Conservation (phyloP, 2,797 vertebrate genomes). For the Luscinia megarhynchos region DNA sequence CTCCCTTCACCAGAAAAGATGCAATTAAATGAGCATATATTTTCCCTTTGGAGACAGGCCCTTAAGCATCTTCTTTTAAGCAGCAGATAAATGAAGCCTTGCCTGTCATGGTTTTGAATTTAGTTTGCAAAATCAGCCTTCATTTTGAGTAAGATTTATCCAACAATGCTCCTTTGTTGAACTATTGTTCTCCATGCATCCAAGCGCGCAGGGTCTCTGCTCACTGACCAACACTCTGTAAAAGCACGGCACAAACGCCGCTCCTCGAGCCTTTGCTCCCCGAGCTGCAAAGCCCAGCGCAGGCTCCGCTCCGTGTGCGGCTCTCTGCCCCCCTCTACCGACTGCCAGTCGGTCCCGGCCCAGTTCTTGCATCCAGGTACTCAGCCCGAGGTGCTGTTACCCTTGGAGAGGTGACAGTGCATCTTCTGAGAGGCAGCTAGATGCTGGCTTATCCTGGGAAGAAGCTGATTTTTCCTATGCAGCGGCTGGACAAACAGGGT, state of each 20-base stretch:
- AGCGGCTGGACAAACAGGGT: conserved; percentile 24
- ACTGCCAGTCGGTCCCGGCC: background rate
- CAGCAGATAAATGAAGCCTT: conserved; percentile 13
- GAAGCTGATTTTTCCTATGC: conserved; percentile 6
- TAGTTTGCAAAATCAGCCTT: conserved; percentile 11
- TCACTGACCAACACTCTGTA: background rate
- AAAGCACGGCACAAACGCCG: background rate
- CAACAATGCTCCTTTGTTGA: background rate
- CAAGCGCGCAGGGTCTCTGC: background rate
- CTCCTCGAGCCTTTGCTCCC: background rate
- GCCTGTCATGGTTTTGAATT: background rate
- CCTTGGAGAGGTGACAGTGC: conserved; percentile 17
- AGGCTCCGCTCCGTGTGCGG: background rate
- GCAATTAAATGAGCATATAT: conserved; percentile 1
- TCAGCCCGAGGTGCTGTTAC: background rate
- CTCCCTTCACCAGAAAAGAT: conserved; percentile 19
- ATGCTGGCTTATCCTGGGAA: background rate
- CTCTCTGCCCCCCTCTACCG: conserved; percentile 64
- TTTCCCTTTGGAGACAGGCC: conserved; percentile 11
- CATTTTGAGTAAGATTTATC: background rate
- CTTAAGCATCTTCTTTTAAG: conserved; percentile 38
- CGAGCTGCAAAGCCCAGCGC: background rate
- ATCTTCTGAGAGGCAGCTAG: background rate
- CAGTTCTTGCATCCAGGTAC: background rate
- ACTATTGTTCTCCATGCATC: background rate